Evolutionary conservation across 2,888 invertebrate genomes (phyloP).

Genomic region (Pteria penguin): DNA sequence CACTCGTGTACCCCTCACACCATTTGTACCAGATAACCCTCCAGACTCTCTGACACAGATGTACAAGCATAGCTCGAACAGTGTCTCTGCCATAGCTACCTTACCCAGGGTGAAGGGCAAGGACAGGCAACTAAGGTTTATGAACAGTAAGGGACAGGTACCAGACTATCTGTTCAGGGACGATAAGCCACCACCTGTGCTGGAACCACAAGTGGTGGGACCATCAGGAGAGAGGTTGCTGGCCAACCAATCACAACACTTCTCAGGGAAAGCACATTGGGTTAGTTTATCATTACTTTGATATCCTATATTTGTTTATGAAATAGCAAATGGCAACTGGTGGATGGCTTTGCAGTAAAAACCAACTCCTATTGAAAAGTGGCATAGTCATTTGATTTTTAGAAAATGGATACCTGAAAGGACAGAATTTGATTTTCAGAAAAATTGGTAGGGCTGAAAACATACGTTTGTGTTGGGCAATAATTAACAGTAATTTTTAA

Average conservation of each 20-base stretch:
- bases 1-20: conserved; percentile 56
- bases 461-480: too few species aligned
- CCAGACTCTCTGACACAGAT: conserved; percentile 62
- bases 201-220: conserved; percentile 34
- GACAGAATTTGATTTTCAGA: too few species aligned
- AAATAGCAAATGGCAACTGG: too few species aligned
- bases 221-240: conserved; percentile 6
- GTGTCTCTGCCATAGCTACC: conserved; percentile 72
- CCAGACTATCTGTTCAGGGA: conserved; percentile 19
- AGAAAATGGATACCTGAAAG: too few species aligned
- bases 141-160: conserved; percentile 27
- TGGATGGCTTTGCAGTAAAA: too few species aligned
- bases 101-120: conserved; percentile 66
- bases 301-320: too few species aligned
- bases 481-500: too few species aligned
- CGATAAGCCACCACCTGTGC: conserved; percentile 29
- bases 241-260: not conserved
- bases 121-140: conserved; percentile 23
- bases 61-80: conserved; percentile 53
- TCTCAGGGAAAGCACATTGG: not conserved
- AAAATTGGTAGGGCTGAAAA: too few species aligned
- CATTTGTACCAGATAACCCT: conserved; percentile 60
- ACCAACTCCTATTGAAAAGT: too few species aligned
- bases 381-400: too few species aligned
- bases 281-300: too few species aligned